Base-by-base conservation (phyloP, 30 jellyfish, hydroid and myxozoan genomes). In the Morbakka virulenta region DNA sequence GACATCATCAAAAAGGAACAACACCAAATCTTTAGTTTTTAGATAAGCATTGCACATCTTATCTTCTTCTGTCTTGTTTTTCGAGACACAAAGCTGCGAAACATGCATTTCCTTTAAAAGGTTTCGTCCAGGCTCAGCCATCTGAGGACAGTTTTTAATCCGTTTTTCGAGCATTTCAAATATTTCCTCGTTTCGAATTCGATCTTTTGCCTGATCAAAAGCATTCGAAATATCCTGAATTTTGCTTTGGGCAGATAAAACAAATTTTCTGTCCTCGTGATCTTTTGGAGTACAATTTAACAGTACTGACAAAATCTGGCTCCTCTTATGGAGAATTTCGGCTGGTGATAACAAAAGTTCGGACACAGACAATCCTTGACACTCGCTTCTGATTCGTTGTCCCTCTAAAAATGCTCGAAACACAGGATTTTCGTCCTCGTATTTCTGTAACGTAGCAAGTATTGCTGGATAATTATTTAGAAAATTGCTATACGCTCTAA, bases 211-310 rank as follows among this genome's bases (percentile, higher is more conserved):
- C 76, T 79, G 82, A 32, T 6, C 34, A 22, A 67, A 50, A 50
- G 77, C 62, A 61, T 81, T 75, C 17, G 82, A 49, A n/a, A 69
- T 81, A 26, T 81, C 93, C 32, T 72, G 48, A 35, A 81, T 26
- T 50, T 69, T 81, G 32, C 35, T 35, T 28, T 69, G 35, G 1
- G 93, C 29, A 14, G 36, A 69, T 1, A 70, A 74, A 49, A 81
- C 41, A 35, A 21, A 81, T 32, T 67, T 74, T 36, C 93, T 79
- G 24, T 81, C 93, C 50, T 81, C 62, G 35, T 81, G 93, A 28
- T 81, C 86, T 9, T 41, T 68, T 34, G 93, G 93, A 13, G 93
- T 81, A 68, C 93, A 81, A 26, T 70, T 81, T 31, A 81, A 22
- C 2, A 81, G 68, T 4, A 81, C 47, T 24, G 93, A 69, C 11